Percentiles rank a stretch among this genome's conserved stretches.
Evolutionary conservation across 2,888 invertebrate genomes (phyloP).

Genomic region (Metacarcinus magister): DNA sequence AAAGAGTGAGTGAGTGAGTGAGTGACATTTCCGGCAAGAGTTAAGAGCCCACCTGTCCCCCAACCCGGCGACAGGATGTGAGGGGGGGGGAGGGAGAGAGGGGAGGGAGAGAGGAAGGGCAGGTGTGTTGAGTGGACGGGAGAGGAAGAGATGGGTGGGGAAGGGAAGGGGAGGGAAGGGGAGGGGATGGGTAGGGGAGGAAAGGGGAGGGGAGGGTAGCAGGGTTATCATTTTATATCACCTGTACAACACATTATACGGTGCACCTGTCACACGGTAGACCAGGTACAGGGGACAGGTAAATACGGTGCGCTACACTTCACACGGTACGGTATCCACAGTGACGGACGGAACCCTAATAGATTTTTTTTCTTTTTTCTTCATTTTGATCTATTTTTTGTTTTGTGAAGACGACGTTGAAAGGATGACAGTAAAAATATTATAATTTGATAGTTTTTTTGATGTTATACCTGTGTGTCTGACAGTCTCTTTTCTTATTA

Average conservation of each 20-base stretch:
- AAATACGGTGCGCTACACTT: not conserved
- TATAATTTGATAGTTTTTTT: not conserved
- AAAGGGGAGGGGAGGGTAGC: not conserved
- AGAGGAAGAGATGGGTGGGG: not conserved
- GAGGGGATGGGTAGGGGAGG: not conserved
- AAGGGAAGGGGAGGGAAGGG: not conserved
- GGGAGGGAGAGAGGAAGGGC: not conserved
- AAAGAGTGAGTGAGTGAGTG: constrained; percentile 50
- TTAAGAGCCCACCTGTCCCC: constrained; percentile 12
- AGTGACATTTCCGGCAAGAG: not conserved
- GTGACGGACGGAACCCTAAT: too few species aligned
- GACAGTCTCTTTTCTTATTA: not conserved
- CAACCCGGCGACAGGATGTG: too few species aligned
- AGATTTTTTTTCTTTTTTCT: too few species aligned
- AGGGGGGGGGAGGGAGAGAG: not conserved
- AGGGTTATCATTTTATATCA: not conserved
- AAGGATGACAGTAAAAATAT: not conserved
- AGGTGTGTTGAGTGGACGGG: not conserved
- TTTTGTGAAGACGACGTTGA: not conserved
- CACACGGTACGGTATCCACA: not conserved
- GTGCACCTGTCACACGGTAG: not conserved
- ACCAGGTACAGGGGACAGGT: too few species aligned
- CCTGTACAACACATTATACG: not conserved
- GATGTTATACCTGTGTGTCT: not conserved
- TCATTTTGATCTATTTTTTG: too few species aligned